phyloP scores from a whole-genome alignment of 92 coral and sea anemone species.

The Scolanthus callimorphus region DNA sequence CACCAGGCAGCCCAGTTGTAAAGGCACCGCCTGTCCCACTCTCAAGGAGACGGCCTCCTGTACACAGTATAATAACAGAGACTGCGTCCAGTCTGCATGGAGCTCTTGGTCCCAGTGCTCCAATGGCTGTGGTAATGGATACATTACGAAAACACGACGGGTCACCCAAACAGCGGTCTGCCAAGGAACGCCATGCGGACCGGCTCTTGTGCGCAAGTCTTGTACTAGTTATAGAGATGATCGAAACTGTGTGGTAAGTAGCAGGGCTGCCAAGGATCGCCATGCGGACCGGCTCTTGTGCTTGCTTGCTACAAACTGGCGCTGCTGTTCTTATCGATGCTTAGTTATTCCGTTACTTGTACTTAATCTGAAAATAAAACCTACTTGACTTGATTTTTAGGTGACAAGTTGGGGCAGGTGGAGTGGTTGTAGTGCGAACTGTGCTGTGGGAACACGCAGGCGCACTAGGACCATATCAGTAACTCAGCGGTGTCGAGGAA shows the following conservation, averaged over 20 bases:
- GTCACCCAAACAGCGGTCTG: conserved; percentile 55
- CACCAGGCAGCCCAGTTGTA: conserved; percentile 55
- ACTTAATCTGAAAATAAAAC: no score
- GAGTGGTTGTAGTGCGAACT: conserved; percentile 88
- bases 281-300: no score
- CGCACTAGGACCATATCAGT: conserved; percentile 62
- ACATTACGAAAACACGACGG: conserved; percentile 57
- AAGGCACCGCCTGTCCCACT: conserved; percentile 69
- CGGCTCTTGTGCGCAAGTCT: conserved; percentile 29
- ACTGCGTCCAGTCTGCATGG: conserved; percentile 88
- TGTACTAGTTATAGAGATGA: conserved; percentile 79
- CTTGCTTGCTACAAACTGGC: no score
- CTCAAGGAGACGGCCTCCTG: conserved; percentile 47
- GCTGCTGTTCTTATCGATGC: neutral
- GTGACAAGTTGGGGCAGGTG: conserved; percentile 83
- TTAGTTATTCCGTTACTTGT: no score
- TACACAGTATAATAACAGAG: conserved; percentile 57
- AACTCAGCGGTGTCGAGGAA: conserved; percentile 71
- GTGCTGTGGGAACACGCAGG: conserved; percentile 77
- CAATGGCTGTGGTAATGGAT: conserved; percentile 76
- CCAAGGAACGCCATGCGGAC: conserved; percentile 77
- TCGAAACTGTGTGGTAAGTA: conserved; percentile 80
- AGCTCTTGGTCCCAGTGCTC: conserved; percentile 82
- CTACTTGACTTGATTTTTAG: conserved; percentile 25
- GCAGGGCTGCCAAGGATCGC: neutral